Evolutionary conservation across 2,797 vertebrate species (phyloP), one percentile per base, ranked within the genome.

Genomic region (Hybognathus amarus): DNA sequence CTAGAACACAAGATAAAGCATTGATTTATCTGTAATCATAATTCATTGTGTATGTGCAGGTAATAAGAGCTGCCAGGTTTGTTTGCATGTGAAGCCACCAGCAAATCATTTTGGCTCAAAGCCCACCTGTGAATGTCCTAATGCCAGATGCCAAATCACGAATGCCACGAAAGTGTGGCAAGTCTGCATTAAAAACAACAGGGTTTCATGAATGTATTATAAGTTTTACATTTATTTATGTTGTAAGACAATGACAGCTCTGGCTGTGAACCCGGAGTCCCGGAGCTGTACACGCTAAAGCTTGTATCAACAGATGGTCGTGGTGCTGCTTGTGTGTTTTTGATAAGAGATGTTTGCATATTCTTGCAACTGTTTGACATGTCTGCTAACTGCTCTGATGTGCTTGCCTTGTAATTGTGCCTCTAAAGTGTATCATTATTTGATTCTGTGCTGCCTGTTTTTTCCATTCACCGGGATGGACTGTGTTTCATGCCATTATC

Each of bases 51-150:
- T 50, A 47, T 78, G 45, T 85, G 13, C 38, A 85, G 69, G 85
- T 33, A 24, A 38, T 66, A 71, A 71, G 82, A 76, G 83, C 36
- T 74, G 88, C 86, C 85, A 85, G 52, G 88, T 90, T 87, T 56
- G 1, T 36, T 86, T 85, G 78, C 87, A 87, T 87, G 86, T 80
- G 27, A 87, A 82, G 56, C 50, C 71, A 87, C 73, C 79, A 89
- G 80, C 82, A 84, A 83, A 70, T 66, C 50, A 47, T 68, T 80
- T 63, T 80, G 50, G 64, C 50, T 83, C 74, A 59, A 9, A 66
- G 27, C 87, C 78, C 71, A 63, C 69, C 47, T 38, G 83, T 87
- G 84, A 90, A 90, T 91, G 89, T 86, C 79, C 61, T 82, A 79
- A 80, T 83, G 42, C 47, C 47, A 18, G 77, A 85, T 82, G 82